Base-by-base conservation (phyloP, 2,113 vertebrate genomes). In the Panthera tigris region DNA sequence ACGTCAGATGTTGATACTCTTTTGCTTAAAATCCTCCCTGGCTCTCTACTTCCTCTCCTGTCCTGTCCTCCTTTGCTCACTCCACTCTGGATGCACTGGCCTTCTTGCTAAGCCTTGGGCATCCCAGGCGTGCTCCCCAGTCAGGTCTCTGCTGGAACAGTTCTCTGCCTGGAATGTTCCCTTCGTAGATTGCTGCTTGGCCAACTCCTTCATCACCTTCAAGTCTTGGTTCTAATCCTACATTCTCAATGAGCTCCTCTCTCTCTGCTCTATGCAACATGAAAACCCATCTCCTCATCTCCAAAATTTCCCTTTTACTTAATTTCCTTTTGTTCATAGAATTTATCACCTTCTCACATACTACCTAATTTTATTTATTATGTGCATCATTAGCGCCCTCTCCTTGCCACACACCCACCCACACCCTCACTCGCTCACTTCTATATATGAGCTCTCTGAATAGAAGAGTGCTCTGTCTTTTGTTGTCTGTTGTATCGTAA, bases 51-150 rank as follows among this genome's bases (percentile, higher is more conserved):
- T 25, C 55, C 23, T 48, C 39, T 55, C n/a, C 69, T 5, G 0
- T 31, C 36, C 86, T 29, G 33, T 5, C 33, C 73, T 3, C 2
- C 21, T 10, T 0, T 4, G 1, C 23, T 6, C 31, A 12, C 33
- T 16, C 15, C 2, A 36, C 4, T 63, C 16, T 0, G 2, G 25
- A 41, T 25, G 3, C 6, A 39, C 7, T 0, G 19, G n/a, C 27
- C 48, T 31, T 63, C 41, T 2, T 15, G 27, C 39, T 65, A 69
- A 16, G 25, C 48, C n/a, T 4, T 19, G 25, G 5, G 19, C 66
- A 18, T 13, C 13, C 48, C 45, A 23, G 9, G 1, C 23, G 0
- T 19, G 45, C 27, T 79, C 36, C 25, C 9, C 11, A 76, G 21
- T n/a, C 23, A n/a, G 36, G 7, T 65, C 31, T 78, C 15, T n/a